phyloP scores from a whole-genome alignment of 2,797 vertebrate species.

The Tadarida brasiliensis region DNA sequence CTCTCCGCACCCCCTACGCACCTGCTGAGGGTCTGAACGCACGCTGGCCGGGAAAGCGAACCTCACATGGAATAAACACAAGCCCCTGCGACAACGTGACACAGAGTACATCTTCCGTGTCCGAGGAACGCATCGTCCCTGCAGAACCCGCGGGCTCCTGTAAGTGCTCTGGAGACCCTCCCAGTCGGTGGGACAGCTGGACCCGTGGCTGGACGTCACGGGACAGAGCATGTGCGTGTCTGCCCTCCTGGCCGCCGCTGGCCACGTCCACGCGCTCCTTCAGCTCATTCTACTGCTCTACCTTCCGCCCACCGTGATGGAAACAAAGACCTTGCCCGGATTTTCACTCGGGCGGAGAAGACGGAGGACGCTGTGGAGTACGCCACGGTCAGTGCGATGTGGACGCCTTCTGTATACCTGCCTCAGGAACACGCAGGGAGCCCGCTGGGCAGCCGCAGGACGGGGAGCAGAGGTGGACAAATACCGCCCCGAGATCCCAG shows the following conservation, averaged over 20 bases:
- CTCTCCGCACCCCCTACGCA: too few relatives aligned
- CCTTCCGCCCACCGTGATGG: not conserved
- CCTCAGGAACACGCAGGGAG: not conserved
- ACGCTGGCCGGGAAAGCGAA: not conserved
- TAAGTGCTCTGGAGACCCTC: rapidly evolving
- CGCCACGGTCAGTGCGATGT: rapidly evolving
- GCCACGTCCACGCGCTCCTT: rapidly evolving
- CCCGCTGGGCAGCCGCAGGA: not conserved
- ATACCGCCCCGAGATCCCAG: not conserved
- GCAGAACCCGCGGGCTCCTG: rapidly evolving
- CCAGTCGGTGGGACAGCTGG: rapidly evolving
- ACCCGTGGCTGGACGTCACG: rapidly evolving
- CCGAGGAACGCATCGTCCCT: rapidly evolving
- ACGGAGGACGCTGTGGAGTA: not conserved
- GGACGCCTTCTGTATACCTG: not conserved
- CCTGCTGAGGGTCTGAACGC: too few relatives aligned
- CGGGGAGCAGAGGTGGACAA: conserved; percentile 39
- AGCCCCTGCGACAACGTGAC: rapidly evolving
- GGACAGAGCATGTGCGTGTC: not conserved
- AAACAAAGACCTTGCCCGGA: not conserved
- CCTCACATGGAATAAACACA: too few relatives aligned
- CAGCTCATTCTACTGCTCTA: rapidly evolving
- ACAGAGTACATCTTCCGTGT: not conserved
- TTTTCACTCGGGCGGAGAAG: not conserved
- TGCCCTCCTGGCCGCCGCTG: not conserved